Evolutionary conservation across 2,113 vertebrate species (phyloP), one percentile per base, ranked within the genome.

Genomic region (Cairina moschata): DNA sequence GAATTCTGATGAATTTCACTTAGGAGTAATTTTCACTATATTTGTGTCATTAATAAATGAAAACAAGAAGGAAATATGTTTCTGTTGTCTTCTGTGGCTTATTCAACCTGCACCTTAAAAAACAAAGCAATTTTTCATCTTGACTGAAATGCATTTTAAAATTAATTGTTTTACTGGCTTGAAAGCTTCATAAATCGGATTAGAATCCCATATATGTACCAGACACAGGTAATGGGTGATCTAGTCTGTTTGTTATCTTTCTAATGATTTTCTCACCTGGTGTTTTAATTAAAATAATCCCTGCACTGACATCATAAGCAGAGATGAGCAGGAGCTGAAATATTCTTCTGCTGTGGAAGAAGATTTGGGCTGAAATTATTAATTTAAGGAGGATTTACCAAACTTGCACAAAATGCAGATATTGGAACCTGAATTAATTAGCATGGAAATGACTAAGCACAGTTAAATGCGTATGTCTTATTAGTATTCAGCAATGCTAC

Each of bases 101-200:
- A 73, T 60, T 95, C 95, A 88, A 85, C 79, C 63, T 65, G 60
- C 36, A 80, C 58, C 85, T 94, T 95, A 89, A 75, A 71, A 93
- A 82, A 54, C 52, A 72, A 88, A 73, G 36, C 83, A 75, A 42
- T 85, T 96, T 92, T 93, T 91, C 65, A 80, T 96, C 86, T 85
- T 81, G 83, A 79, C 48, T 91, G 75, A 93, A 94, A 95, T 5
- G 4, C 73, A 77, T 87, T 97, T 92, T 86, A 23, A 93, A 96
- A 95, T 88, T 91, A 95, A 96, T 96, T 83, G 76, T 62, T 90
- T 86, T 90, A 86, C 88, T 95, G 93, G 34, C 69, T 94, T 94
- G 94, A 94, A 90, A 96, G 62, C 73, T 88, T 89, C 67, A 86
- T 92, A 92, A 93, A 96, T 91, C 93, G 84, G 84, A 90, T 94